Evolutionary conservation across 2,888 invertebrate genomes (phyloP).

Genomic region (Clostera curtula): DNA sequence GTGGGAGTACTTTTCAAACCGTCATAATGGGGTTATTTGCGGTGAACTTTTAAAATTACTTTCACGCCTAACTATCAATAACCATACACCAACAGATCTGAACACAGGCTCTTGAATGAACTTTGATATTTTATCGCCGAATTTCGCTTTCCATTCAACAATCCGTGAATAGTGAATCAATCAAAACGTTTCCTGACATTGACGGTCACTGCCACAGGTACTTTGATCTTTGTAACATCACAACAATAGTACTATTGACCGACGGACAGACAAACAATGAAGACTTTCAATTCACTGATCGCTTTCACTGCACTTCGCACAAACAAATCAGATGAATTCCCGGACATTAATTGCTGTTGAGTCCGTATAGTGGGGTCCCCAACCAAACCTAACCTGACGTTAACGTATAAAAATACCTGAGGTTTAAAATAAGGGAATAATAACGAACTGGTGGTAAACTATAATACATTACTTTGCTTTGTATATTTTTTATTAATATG

Average conservation of each 20-base stretch:
- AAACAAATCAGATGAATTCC: conserved; percentile 8
- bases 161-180: conserved; percentile 19
- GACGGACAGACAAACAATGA: conserved; percentile 8
- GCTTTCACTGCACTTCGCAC: conserved; percentile 19
- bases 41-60: conserved; percentile 24
- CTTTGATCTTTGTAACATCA: conserved; percentile 7
- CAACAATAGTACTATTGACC: conserved; percentile 4
- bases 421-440: no score
- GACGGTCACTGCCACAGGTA: conserved; percentile 5
- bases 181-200: conserved; percentile 19
- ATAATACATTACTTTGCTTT: no score
- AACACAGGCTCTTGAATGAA: conserved; percentile 33
- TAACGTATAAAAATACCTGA: no score
- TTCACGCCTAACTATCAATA: conserved; percentile 26
- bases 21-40: no score
- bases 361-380: no score
- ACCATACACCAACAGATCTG: conserved; percentile 22
- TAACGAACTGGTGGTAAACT: no score
- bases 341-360: conserved; percentile 7
- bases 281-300: conserved; percentile 13
- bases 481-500: no score
- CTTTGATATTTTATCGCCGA: conserved; percentile 21
- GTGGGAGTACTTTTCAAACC: no score
- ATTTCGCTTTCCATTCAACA: conserved; percentile 32
- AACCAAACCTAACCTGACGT: no score